Percentiles rank a stretch among this genome's conserved stretches.
Evolutionary conservation across 1,140 invertebrate genomes (phyloP).

Genomic region (Lepidurus packardi): DNA sequence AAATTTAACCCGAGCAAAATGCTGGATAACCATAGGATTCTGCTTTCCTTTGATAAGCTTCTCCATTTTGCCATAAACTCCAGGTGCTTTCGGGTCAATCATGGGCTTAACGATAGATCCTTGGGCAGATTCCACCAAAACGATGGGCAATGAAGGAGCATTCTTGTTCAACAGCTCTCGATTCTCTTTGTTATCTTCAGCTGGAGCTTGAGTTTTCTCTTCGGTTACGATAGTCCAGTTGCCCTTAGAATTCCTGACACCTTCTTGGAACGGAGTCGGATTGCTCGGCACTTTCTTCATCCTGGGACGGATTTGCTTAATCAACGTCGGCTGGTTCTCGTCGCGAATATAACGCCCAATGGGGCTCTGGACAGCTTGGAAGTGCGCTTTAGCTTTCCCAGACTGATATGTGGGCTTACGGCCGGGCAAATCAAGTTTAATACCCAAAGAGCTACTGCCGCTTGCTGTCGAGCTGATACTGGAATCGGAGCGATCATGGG

Average conservation of each 20-base stretch:
- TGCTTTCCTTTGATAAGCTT: constrained; percentile 14
- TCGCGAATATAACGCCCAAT: not conserved
- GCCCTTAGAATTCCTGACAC: not conserved
- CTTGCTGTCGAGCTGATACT: not conserved
- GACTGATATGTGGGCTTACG: not conserved
- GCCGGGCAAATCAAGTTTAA: not conserved
- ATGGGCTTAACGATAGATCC: not conserved
- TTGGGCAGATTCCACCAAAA: not conserved
- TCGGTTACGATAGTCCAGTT: not conserved
- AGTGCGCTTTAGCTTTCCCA: not conserved
- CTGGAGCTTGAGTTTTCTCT: not conserved
- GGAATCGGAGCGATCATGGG: not conserved
- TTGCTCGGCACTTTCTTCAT: not conserved
- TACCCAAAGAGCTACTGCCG: not conserved
- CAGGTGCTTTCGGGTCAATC: not conserved
- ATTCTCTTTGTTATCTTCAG: not conserved
- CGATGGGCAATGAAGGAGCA: not conserved
- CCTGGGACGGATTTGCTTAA: not conserved
- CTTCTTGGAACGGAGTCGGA: not conserved
- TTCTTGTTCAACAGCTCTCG: not conserved
- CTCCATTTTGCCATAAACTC: constrained; percentile 1
- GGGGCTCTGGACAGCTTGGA: not conserved
- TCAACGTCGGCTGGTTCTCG: constrained; percentile 1
- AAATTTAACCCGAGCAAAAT: not conserved
- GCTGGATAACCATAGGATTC: not conserved